Conservation (phyloP, 2,888 invertebrate genomes). For the Caenorhabditis sp. region DNA sequence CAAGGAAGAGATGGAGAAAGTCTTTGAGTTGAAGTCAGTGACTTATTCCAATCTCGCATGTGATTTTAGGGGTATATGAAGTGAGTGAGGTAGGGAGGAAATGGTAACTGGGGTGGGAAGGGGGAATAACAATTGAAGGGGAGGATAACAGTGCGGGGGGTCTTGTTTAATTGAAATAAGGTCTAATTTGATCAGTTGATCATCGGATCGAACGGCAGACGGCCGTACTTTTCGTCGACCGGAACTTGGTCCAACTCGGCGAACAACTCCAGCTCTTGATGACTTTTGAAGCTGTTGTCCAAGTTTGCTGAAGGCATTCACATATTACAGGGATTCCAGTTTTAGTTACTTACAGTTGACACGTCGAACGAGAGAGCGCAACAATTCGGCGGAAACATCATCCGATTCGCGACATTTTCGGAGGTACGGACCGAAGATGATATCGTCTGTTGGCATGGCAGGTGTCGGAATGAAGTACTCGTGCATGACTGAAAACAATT, state of each 20-base stretch:
- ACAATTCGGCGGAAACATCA: conserved; percentile 6
- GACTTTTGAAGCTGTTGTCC: conserved; percentile 47
- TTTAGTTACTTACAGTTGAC: conserved; percentile 36
- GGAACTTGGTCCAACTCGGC: conserved; percentile 38
- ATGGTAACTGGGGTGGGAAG: conserved; percentile 4
- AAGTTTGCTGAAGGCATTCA: conserved; percentile 43
- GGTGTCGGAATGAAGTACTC: conserved; percentile 47
- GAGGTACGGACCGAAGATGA: conserved; percentile 46
- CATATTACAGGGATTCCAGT: neutral
- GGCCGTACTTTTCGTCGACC: conserved; percentile 49
- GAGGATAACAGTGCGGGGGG: neutral
- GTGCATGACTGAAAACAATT: conserved; percentile 45
- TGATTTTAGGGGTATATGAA: conserved; percentile 9
- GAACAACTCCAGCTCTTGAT: conserved; percentile 49
- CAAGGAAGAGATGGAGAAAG: neutral
- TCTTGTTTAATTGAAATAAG: neutral
- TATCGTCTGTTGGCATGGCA: conserved; percentile 16
- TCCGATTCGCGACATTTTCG: conserved; percentile 25
- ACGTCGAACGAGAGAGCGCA: conserved; percentile 28
- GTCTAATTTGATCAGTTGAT: conserved; percentile 24
- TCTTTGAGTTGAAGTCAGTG: neutral
- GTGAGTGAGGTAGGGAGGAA: conserved; percentile 17
- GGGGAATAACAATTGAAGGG: conserved; percentile 10
- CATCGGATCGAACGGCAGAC: conserved; percentile 29
- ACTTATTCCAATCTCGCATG: neutral